Conservation (phyloP, 2,113 vertebrate genomes). For the Carassius auratus region DNA sequence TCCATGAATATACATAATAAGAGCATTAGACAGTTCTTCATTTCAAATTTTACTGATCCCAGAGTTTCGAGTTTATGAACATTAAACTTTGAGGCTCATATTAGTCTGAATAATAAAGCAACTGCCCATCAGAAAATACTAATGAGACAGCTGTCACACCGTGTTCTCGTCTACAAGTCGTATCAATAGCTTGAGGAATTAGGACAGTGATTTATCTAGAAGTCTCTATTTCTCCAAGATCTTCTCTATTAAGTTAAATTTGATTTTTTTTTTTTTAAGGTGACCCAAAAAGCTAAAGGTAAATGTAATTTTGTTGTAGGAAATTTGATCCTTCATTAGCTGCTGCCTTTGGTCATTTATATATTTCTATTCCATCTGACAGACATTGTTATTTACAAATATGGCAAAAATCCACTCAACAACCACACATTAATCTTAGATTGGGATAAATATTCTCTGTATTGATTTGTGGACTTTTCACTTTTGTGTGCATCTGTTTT, state of each 20-base stretch:
- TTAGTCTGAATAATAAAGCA: not conserved
- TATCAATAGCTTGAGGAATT: slow-evolving; percentile 15
- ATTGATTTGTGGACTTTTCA: not conserved
- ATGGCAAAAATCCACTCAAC: not conserved
- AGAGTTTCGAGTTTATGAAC: not conserved
- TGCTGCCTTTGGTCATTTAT: slow-evolving; percentile 42
- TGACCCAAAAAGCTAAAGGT: not conserved
- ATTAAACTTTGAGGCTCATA: not conserved
- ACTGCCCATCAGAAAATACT: not conserved
- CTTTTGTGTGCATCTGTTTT: not conserved
- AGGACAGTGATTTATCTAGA: not conserved
- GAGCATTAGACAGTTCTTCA: no score
- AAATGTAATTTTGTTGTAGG: slow-evolving; percentile 36
- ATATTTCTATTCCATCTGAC: slow-evolving; percentile 1
- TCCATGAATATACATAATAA: not conserved
- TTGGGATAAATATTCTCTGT: not conserved
- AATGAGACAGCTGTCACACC: not conserved
- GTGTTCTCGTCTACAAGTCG: not conserved
- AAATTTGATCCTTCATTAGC: slow-evolving; percentile 47
- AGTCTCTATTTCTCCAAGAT: not conserved
- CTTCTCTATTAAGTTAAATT: not conserved
- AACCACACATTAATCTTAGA: not conserved
- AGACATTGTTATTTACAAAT: not conserved
- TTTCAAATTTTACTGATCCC: no score
- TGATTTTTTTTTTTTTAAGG: not conserved